Conservation (phyloP, 2,797 vertebrate species). For the Florisuga fusca region DNA sequence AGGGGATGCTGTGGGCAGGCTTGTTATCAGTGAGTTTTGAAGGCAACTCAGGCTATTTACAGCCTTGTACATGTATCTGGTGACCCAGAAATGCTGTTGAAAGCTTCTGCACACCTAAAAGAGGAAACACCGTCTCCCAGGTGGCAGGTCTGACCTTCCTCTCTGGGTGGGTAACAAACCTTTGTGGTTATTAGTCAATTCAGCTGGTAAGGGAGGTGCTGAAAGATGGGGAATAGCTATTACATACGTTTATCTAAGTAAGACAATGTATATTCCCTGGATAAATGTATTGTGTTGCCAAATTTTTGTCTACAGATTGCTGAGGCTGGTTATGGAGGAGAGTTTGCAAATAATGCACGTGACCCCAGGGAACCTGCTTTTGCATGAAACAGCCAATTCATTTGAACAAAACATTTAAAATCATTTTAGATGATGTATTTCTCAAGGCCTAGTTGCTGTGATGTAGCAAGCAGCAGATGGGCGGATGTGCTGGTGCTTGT, state of each 20-base stretch:
- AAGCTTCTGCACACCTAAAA: not conserved
- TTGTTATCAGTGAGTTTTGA: not conserved
- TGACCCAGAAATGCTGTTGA: not conserved
- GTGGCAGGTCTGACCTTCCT: not conserved
- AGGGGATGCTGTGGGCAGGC: not conserved
- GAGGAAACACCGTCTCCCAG: accelerated
- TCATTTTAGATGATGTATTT: not conserved
- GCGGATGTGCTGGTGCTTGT: not conserved
- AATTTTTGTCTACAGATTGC: slow-evolving; percentile 37
- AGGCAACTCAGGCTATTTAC: not conserved
- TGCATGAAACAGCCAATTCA: slow-evolving; percentile 56
- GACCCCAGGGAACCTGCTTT: slow-evolving; percentile 7
- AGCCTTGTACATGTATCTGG: not conserved
- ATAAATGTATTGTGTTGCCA: not conserved
- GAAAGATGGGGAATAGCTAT: not conserved
- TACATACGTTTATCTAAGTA: not conserved
- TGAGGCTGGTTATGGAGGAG: not conserved
- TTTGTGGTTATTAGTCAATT: not conserved
- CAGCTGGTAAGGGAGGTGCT: not conserved
- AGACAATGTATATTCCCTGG: not conserved
- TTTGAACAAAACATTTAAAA: slow-evolving; percentile 52
- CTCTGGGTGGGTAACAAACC: not conserved
- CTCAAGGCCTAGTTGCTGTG: not conserved
- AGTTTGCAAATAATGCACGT: not conserved
- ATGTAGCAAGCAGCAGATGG: not conserved